Conservation (phyloP, 2,888 invertebrate genomes). For the Brassicogethes aeneus region DNA sequence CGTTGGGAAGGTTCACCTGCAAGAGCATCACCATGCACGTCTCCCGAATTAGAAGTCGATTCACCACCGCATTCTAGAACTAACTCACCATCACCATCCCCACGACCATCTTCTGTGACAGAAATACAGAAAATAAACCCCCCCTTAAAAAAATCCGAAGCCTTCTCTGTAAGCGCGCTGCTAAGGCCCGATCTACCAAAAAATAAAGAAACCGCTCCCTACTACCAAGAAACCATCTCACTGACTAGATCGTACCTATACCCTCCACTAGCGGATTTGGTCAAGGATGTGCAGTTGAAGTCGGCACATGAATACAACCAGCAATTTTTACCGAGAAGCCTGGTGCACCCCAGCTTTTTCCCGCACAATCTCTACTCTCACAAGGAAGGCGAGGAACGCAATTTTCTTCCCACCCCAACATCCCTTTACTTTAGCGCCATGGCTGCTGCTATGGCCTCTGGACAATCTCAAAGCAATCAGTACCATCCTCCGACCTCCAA, state of each 20-base stretch:
- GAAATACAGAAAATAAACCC: constrained; percentile 37
- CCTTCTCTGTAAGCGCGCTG: constrained; percentile 76
- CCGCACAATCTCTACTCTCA: constrained; percentile 46
- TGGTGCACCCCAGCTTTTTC: constrained; percentile 47
- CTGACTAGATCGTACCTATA: constrained; percentile 53
- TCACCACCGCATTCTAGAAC: constrained; percentile 54
- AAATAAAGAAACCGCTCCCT: constrained; percentile 32
- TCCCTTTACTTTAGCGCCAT: constrained; percentile 59
- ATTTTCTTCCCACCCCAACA: constrained; percentile 42
- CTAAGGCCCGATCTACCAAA: constrained; percentile 66
- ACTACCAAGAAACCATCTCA: constrained; percentile 43
- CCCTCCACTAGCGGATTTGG: constrained; percentile 56
- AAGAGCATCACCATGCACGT: constrained; percentile 43
- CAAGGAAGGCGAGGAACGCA: constrained; percentile 39
- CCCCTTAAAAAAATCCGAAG: constrained; percentile 62
- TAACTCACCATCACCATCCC: constrained; percentile 46
- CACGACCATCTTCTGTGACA: constrained; percentile 38
- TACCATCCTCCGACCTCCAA: constrained; percentile 45
- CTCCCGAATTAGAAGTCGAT: constrained; percentile 68
- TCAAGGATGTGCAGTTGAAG: constrained; percentile 46
- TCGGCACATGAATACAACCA: constrained; percentile 34
- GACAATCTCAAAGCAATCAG: constrained; percentile 29
- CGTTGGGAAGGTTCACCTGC: constrained; percentile 33
- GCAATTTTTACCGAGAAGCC: constrained; percentile 40
- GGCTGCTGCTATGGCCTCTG: constrained; percentile 51